phyloP scores from a whole-genome alignment of 2,888 invertebrate species.

The Lepas anatifera region DNA sequence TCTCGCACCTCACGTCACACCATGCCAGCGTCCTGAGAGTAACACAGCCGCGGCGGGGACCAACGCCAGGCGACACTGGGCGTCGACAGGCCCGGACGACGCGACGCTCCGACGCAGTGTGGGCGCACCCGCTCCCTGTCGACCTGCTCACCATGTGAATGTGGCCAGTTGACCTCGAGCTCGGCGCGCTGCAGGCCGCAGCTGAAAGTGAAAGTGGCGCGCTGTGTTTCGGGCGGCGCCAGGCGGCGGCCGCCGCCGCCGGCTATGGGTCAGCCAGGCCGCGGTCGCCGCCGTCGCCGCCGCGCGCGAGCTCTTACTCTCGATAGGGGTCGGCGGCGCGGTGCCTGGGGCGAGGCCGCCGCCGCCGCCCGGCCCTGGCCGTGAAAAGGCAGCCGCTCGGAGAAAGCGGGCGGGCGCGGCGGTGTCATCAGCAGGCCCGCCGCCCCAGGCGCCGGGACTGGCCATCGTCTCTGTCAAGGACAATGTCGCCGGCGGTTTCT shows the following conservation, averaged over 20 bases:
- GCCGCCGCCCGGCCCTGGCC: not conserved
- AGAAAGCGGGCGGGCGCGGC: not conserved
- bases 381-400: constrained; percentile 2
- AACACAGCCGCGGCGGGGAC: too few species aligned
- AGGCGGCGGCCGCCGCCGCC: too few species aligned
- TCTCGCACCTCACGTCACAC: too few species aligned
- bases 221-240: not conserved
- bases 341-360: not conserved
- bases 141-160: constrained; percentile 4
- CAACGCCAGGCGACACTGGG: too few species aligned
- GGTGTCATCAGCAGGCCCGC: not conserved
- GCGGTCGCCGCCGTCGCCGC: too few species aligned
- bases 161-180: not conserved
- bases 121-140: not conserved
- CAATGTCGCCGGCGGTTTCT: too few species aligned
- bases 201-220: constrained; percentile 5
- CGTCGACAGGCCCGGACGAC: too few species aligned
- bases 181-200: not conserved
- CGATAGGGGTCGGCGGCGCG: too few species aligned
- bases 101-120: not conserved
- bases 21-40: too few species aligned
- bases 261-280: too few species aligned
- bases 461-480: too few species aligned
- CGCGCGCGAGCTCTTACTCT: not conserved
- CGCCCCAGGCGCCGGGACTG: not conserved